A percentile compares a stretch with the other conserved stretches of the same genome.
phyloP scores from a whole-genome alignment of 2,888 invertebrate species.

The Acleris emargana region DNA sequence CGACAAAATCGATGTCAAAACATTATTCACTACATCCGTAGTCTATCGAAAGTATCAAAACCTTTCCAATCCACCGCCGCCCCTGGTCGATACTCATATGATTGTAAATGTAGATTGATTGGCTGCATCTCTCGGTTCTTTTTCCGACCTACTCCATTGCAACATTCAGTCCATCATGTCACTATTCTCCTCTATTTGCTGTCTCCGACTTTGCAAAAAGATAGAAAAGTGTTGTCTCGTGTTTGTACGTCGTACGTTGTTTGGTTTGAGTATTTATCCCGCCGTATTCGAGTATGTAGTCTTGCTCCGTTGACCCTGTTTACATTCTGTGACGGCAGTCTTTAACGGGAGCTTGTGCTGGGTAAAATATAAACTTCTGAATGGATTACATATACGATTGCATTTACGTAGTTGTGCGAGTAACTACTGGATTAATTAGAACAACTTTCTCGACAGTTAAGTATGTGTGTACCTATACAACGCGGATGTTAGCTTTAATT shows the following conservation, averaged over 20 bases:
- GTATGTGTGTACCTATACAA: no score
- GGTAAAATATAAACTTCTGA: neutral
- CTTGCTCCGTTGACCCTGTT: slow-evolving; percentile 25
- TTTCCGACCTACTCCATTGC: slow-evolving; percentile 56
- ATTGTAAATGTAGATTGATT: slow-evolving; percentile 83
- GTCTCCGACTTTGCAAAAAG: slow-evolving; percentile 42
- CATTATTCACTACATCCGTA: no score
- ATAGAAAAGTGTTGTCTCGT: slow-evolving; percentile 29
- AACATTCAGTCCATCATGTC: slow-evolving; percentile 66
- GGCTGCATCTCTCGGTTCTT: slow-evolving; percentile 73
- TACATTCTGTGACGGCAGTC: slow-evolving; percentile 2
- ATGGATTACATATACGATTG: no score
- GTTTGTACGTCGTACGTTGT: slow-evolving; percentile 29
- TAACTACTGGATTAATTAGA: no score
- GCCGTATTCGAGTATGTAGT: slow-evolving; percentile 18
- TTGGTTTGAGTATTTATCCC: slow-evolving; percentile 31
- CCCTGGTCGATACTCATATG: slow-evolving; percentile 74
- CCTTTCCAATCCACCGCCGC: slow-evolving; percentile 31
- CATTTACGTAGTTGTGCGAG: no score
- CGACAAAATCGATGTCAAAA: no score
- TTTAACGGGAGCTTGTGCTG: slow-evolving; percentile 6
- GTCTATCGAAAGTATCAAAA: slow-evolving; percentile 49
- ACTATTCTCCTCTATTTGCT: slow-evolving; percentile 63
- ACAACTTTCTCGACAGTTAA: no score
- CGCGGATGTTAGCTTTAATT: no score